These are phyloP conservation scores for Platichthys stellatus DNA, from an alignment of 2,113 vertebrate genomes.

Conservation along the genomic window DNA sequence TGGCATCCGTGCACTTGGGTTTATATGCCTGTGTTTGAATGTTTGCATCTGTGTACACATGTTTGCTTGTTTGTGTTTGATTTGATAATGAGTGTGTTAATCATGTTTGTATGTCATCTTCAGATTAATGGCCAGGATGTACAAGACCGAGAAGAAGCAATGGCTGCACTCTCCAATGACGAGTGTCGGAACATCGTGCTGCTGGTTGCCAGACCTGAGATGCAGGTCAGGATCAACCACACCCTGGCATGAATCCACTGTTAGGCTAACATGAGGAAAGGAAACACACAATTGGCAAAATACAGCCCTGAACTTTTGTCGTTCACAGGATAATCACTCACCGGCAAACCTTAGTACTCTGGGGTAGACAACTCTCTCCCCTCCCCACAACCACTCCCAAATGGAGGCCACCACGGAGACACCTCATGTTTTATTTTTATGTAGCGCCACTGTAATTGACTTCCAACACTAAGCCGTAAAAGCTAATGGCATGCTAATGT, in stretches of 20 bases:
- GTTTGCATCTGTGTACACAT: neutral
- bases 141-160: slow-evolving; percentile 92
- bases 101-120: slow-evolving; percentile 67
- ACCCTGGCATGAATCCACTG: neutral
- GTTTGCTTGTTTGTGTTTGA: slow-evolving; percentile 29
- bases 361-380: slow-evolving; percentile 18
- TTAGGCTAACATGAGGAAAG: neutral
- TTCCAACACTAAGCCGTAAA: slow-evolving; percentile 81
- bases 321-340: slow-evolving; percentile 28
- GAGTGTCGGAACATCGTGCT: slow-evolving; percentile 90
- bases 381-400: slow-evolving; percentile 26
- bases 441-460: slow-evolving; percentile 80
- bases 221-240: slow-evolving; percentile 85
- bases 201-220: slow-evolving; percentile 91
- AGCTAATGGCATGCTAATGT: slow-evolving; percentile 83
- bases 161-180: slow-evolving; percentile 91
- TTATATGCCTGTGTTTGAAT: neutral
- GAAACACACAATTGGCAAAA: slow-evolving; percentile 2
- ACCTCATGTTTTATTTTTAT: slow-evolving; percentile 81
- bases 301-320: neutral
- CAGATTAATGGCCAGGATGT: slow-evolving; percentile 97
- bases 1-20: neutral
- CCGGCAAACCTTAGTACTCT: slow-evolving; percentile 30
- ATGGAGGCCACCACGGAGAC: slow-evolving; percentile 59
- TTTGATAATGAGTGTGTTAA: neutral